These are phyloP conservation scores for Procapra przewalskii DNA, from an alignment of 2,113 vertebrate genomes.

Conservation along the genomic window DNA sequence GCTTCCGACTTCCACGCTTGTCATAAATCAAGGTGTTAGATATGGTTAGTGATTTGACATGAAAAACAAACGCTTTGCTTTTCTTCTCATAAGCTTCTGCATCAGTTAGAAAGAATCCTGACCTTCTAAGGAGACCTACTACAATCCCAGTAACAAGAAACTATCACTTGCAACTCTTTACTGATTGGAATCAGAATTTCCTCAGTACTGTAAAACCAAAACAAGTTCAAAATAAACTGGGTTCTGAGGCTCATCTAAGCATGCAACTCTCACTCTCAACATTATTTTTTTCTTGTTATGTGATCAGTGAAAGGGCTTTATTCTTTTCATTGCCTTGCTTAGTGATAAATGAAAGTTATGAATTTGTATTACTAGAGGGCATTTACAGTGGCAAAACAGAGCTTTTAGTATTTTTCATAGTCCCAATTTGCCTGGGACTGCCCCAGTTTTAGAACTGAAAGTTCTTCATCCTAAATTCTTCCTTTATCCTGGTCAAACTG, in stretches of 20 bases:
- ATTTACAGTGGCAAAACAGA: not conserved
- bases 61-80: not conserved
- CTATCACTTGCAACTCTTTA: not conserved
- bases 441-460: not conserved
- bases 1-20: not conserved
- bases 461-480: not conserved
- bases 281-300: not conserved
- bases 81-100: not conserved
- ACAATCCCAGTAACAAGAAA: not conserved
- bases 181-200: not conserved
- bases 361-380: not conserved
- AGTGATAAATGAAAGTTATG: not conserved
- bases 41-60: not conserved
- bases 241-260: not conserved
- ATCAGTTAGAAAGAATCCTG: not conserved
- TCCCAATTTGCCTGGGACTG: not conserved
- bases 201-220: not conserved
- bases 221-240: not conserved
- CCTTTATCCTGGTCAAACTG: not conserved
- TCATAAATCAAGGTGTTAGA: not conserved
- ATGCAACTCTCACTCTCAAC: not conserved
- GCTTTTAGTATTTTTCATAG: not conserved
- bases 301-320: not conserved
- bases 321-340: not conserved
- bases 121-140: not conserved